Base-by-base conservation (phyloP, 2,797 vertebrate species). In the Ceryle rudis region DNA sequence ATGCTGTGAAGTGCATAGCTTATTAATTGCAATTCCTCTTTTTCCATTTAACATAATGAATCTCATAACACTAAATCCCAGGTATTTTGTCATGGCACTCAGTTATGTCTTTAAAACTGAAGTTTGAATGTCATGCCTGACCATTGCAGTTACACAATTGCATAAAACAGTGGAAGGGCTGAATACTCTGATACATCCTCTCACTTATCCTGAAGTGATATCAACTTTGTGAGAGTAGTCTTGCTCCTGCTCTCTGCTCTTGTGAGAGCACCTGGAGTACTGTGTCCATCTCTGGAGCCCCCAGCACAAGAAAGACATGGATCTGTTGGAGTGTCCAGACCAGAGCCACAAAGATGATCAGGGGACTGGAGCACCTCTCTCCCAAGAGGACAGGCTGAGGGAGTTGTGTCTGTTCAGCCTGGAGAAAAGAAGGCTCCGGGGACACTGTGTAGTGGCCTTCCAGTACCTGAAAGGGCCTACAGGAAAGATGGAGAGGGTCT, bases 141-240 rank as follows among this genome's bases (percentile, higher is more conserved):
- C 10, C 29, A 69, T 1, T 26, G 25, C 10, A 78, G 11, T 61
- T 54, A 81, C 37, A 78, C 22, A 58, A 13, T 0, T 54, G 29
- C 5, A 6, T 69, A 89, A 69, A 82, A 47, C 3, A 75, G 26
- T 23, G 26, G 31, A 57, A 82, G 16, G 20, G 7, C 9, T 67
- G 70, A 81, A 79, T 46, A 33, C 8, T 69, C 33, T 42, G 26
- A 54, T 29, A 47, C 1, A 1, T 52, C 33, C 11, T 42, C 15
- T 62, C 39, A n/a, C 26, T 58, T 25, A 7, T 16, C 31, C 23
- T 70, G n/a, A 13, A 33, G 46, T 20, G 58, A 65, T 29, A n/a
- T 13, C 42, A 18, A 80, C 9, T 10, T 72, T 86, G 61, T 0
- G 0, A 84, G 6, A 29, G 2, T 3, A 23, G 37, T 33, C 31